These are phyloP conservation scores for Scaptomyza reducta DNA, from an alignment of 2,888 invertebrate genomes.

Conservation along the genomic window DNA sequence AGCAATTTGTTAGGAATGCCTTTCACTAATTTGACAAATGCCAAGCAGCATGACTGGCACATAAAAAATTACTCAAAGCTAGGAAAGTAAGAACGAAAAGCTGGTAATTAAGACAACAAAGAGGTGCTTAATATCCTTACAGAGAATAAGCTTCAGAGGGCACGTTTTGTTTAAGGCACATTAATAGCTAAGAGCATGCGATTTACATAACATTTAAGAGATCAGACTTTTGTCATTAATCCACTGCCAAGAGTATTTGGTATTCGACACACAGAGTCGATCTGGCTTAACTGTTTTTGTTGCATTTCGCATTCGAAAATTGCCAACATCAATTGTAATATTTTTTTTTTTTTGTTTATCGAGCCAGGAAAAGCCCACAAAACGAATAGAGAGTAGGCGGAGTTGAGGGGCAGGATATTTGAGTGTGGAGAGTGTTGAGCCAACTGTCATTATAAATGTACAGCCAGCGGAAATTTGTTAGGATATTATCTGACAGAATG, in stretches of 20 bases:
- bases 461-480: conserved; percentile 57
- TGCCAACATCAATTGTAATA: conserved; percentile 16
- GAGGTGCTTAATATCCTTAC: conserved; percentile 1
- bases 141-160: not conserved
- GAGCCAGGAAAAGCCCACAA: conserved; percentile 25
- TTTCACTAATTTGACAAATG: conserved; percentile 16
- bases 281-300: not conserved
- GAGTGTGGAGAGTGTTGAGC: not conserved
- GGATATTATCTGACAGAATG: conserved; percentile 53
- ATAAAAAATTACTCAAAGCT: conserved; percentile 19
- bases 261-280: not conserved
- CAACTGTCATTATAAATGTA: conserved; percentile 36
- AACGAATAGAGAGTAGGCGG: conserved; percentile 6
- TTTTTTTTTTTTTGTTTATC: conserved; percentile 26
- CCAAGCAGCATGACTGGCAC: conserved; percentile 25
- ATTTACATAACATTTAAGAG: no score
- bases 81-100: not conserved
- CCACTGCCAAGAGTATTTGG: not conserved
- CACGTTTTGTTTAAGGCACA: not conserved
- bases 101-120: conserved; percentile 23
- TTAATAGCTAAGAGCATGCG: no score
- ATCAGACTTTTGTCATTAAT: no score
- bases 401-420: not conserved
- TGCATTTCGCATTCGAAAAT: conserved; percentile 11
- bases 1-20: conserved; percentile 36